These are phyloP conservation scores for Synanthedon myopaeformis DNA, from an alignment of 2,888 invertebrate genomes.

Conservation along the genomic window DNA sequence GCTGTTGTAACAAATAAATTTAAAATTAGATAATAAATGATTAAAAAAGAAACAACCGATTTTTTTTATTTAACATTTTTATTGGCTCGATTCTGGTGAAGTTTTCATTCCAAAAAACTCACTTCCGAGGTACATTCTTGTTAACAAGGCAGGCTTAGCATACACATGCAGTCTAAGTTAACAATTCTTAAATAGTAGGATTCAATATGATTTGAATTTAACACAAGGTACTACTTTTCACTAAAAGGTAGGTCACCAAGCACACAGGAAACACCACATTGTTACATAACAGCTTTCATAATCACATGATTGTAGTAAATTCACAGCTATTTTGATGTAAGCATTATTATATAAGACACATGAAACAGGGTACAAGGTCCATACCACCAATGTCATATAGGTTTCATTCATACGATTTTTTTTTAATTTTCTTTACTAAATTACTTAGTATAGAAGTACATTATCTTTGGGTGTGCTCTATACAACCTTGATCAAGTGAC, in stretches of 20 bases:
- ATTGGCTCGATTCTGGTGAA: neutral
- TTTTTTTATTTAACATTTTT: neutral
- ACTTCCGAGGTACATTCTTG: conserved; percentile 29
- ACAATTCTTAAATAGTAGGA: neutral
- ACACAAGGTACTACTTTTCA: too few relatives aligned
- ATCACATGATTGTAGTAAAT: conserved; percentile 50
- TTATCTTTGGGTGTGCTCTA: neutral
- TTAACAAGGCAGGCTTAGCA: conserved; percentile 3
- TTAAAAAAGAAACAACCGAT: neutral
- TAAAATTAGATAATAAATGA: neutral
- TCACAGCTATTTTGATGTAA: conserved; percentile 30
- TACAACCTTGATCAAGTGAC: conserved; percentile 4
- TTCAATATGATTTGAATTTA: too few relatives aligned
- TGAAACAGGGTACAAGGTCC: conserved; percentile 31
- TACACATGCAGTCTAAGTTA: neutral
- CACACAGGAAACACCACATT: conserved; percentile 31
- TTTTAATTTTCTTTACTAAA: neutral
- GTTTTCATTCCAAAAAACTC: conserved; percentile 56
- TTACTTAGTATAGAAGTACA: neutral
- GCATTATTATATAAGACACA: conserved; percentile 25
- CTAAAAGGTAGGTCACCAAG: conserved; percentile 4
- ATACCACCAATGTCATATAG: too few relatives aligned
- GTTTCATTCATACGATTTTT: too few relatives aligned
- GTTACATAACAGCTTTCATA: conserved; percentile 51
- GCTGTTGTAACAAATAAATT: neutral